Evolutionary conservation across 2,113 vertebrate genomes (phyloP), one percentile per base, ranked within the genome.

Genomic region (Gymnogyps californianus): DNA sequence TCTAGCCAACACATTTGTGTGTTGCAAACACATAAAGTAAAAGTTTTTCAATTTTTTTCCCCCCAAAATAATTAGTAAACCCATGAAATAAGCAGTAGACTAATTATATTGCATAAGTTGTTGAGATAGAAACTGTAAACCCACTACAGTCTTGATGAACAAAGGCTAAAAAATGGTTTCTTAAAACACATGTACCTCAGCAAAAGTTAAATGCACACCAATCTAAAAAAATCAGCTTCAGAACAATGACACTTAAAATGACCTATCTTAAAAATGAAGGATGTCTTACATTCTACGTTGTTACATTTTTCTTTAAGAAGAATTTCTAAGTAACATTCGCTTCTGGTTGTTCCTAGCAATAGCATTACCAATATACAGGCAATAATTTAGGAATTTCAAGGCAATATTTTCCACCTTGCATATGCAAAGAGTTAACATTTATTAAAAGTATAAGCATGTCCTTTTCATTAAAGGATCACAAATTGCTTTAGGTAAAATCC

Each of bases 341-440:
- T 96, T 96, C 91, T 95, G 78, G 88, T 88, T 91, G 71, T 40
- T 96, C 82, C 93, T 93, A 89, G 89, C 83, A 83, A 82, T 89
- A 91, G 83, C 74, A 31, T 95, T 96, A 96, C 84, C 87, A 69
- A 82, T 71, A 46, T 40, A 95, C 97, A 97, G 93, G 94, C 94
- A 94, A 94, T 79, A 61, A 83, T 47, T 92, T 58, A 82, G 89
- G 94, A 83, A 86, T 92, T 97, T 95, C 97, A 98, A 97, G 97
- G 96, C 96, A 97, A 97, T 96, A 72, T 88, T 87, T 89, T 91
- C 78, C 89, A 96, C 42, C 89, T 92, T 92, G 92, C 92, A 93
- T 95, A 36, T 47, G 87, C 86, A 95, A 95, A 93, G 94, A 93
- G 85, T 96, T 95, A 95, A 89, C 49, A 59, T 69, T 88, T 95